Percentiles rank a stretch among this genome's conserved stretches.
Conservation (phyloP, 2,113 vertebrate species). For the Tenrec ecaudatus region DNA sequence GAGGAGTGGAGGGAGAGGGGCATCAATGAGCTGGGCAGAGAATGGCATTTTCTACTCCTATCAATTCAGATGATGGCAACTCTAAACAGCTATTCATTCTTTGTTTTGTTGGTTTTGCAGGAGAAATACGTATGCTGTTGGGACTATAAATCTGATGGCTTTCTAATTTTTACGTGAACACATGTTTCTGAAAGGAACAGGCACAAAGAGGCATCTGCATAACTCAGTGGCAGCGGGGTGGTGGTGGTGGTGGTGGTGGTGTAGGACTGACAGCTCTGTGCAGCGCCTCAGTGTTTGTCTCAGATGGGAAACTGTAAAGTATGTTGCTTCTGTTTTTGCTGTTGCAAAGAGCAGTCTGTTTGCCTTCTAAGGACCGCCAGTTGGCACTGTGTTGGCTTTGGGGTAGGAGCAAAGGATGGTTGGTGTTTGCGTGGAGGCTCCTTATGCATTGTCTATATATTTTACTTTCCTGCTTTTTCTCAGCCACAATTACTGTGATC, state of each 20-base stretch:
- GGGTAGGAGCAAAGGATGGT: too few species aligned
- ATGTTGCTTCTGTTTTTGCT: not conserved
- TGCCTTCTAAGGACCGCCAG: not conserved
- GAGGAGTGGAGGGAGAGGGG: not conserved
- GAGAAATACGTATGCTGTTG: not conserved
- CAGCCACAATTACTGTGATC: too few species aligned
- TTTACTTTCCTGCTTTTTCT: too few species aligned
- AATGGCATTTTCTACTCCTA: not conserved
- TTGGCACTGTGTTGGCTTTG: not conserved
- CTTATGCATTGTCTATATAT: too few species aligned
- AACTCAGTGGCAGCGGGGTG: too few species aligned
- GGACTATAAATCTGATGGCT: not conserved
- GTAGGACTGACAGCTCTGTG: accelerated
- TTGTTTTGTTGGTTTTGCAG: not conserved
- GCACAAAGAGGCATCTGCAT: not conserved
- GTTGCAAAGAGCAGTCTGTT: not conserved
- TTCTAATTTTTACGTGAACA: not conserved
- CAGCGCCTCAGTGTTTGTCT: too few species aligned
- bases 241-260: too few species aligned
- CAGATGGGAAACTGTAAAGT: too few species aligned
- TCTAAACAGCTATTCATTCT: not conserved
- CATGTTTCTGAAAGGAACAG: not conserved
- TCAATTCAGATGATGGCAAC: not conserved
- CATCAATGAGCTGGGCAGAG: not conserved
- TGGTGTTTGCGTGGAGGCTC: too few species aligned